phyloP scores from a whole-genome alignment of 2,113 vertebrate species.

The Brachionichthys hirsutus region DNA sequence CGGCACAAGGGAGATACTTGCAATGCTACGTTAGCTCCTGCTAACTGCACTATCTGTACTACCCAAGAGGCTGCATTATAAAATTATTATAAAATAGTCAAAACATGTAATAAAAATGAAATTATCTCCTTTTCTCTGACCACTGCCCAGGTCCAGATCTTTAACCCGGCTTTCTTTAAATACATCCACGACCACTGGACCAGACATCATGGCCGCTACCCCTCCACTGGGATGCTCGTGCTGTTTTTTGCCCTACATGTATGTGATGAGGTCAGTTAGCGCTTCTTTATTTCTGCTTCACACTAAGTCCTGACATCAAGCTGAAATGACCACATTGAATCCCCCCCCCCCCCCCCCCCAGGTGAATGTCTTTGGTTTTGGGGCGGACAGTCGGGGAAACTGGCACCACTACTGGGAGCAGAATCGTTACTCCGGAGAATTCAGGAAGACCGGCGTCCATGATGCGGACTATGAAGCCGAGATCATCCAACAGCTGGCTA shows the following conservation, averaged over 20 bases:
- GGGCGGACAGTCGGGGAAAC: slow-evolving; percentile 92
- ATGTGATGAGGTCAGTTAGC: slow-evolving; percentile 88
- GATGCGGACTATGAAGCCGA: slow-evolving; percentile 95
- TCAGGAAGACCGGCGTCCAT: slow-evolving; percentile 95
- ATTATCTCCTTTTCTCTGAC: neutral
- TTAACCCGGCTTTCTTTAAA: slow-evolving; percentile 98
- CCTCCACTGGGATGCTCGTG: slow-evolving; percentile 98
- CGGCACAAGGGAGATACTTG: too few species aligned
- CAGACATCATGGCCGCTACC: slow-evolving; percentile 92
- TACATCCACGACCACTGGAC: slow-evolving; percentile 98
- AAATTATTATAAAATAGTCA: too few species aligned
- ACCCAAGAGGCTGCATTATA: too few species aligned
- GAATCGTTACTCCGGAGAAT: slow-evolving; percentile 95
- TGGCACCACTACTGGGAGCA: slow-evolving; percentile 99
- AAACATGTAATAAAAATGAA: too few species aligned
- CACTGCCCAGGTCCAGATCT: slow-evolving; percentile 90
- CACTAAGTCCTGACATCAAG: neutral
- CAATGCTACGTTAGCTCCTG: too few species aligned
- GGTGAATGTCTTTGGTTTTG: slow-evolving; percentile 98
- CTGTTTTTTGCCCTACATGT: slow-evolving; percentile 96
- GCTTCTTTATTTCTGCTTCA: neutral
- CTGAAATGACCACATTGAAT: neutral
- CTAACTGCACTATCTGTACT: too few species aligned
- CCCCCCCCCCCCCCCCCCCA: slow-evolving; percentile 43
- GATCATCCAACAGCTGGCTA: slow-evolving; percentile 88